Base-by-base conservation (phyloP, 2,888 invertebrate species). In the Lasioglossum pauxillum region DNA sequence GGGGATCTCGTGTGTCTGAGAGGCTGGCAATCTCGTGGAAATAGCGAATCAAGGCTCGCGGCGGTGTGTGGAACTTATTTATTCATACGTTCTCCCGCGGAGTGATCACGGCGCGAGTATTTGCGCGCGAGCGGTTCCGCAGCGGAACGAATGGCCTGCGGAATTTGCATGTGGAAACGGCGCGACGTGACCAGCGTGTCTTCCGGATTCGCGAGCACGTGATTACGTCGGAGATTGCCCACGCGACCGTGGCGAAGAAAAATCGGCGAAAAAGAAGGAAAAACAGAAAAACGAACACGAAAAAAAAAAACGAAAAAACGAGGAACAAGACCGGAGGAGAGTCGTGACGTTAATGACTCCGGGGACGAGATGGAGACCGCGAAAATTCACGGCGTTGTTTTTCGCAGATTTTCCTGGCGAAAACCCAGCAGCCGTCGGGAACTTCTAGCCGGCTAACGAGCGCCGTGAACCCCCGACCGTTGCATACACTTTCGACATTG, bases 91-190 rank as follows among this genome's bases (percentile, higher is more conserved):
- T 74, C 23, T 10, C 23, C 5, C 8, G 10, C 53, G 53, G 53
- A 53, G 53, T 53, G 10, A n/a, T 53, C 23, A 2, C 53, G 8
- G 23, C 23, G 53, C 53, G 53, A 53, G 53, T 53, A 53, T 53
- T 53, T 53, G 53, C 53, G 10, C 46, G 46, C 53, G 53, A n/a
- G n/a, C 53, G 53, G 23, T n/a, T n/a, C 3, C 10, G 16, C 53
- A 53, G 14, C 60, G 57, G 44, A 69, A 76, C 27, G 64, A 76
- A 64, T 14, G 76, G 53, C 31, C 27, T 23, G 31, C 44, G 64
- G 64, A 64, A 74, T 76, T 76, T 76, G 60, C 76, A 76, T 76
- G 12, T 10, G 31, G 44, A 41, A 76, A 60, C 75, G 75, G 41
- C 41, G 60, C 5, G 31, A 67, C 76, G 35, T 67, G 76, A 67